These are phyloP conservation scores for Arctocebus calabarensis DNA, from an alignment of 2,797 vertebrate species.

Conservation along the genomic window DNA sequence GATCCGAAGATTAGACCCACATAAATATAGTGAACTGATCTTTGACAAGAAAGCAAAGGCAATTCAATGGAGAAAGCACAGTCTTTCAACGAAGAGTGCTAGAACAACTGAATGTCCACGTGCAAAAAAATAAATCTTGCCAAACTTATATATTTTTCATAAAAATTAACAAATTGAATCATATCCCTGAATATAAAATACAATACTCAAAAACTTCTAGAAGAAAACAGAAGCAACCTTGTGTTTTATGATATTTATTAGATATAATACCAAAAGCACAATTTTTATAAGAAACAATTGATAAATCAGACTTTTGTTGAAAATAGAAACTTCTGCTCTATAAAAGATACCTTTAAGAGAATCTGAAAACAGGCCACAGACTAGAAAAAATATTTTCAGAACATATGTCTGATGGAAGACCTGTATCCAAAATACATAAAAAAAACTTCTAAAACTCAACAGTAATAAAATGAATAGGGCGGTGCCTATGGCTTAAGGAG, in stretches of 20 bases:
- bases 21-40: constrained; percentile 47
- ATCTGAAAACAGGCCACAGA: neutral
- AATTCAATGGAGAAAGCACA: constrained; percentile 52
- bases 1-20: neutral
- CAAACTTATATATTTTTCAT: constrained; percentile 1
- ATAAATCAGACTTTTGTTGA: constrained; percentile 57
- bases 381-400: constrained; percentile 40
- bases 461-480: constrained; percentile 22
- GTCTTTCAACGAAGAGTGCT: constrained; percentile 32
- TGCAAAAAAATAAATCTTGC: constrained; percentile 20
- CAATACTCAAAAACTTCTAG: constrained; percentile 14
- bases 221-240: neutral
- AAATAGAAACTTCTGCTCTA: constrained; percentile 39
- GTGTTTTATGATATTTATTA: constrained; percentile 34
- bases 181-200: constrained; percentile 33
- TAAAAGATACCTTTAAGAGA: constrained; percentile 56
- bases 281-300: constrained; percentile 38
- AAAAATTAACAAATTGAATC: constrained; percentile 46
- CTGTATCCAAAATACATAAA: constrained; percentile 19
- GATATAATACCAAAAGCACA: constrained; percentile 17
- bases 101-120: neutral
- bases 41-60: constrained; percentile 13
- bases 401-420: constrained; percentile 9
- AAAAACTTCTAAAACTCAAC: constrained; percentile 41
- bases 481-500: too few species aligned